phyloP scores from a whole-genome alignment of 2,888 invertebrate species.

The Azorinus chamasolen region DNA sequence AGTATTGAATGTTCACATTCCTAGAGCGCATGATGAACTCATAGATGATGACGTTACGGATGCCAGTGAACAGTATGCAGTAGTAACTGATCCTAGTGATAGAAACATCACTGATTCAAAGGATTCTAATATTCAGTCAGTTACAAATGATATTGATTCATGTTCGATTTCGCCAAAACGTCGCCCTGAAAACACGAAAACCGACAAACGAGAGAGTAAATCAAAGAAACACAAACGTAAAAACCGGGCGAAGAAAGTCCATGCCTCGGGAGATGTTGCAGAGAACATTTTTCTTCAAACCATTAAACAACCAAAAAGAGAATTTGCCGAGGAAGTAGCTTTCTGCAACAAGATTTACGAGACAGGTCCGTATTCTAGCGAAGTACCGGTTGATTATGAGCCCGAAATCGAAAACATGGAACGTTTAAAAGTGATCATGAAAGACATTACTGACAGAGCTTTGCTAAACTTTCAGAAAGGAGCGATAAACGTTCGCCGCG shows the following conservation, averaged over 20 bases:
- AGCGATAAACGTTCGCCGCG: background rate
- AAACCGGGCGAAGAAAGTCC: slow-evolving; percentile 7
- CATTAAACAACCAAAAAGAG: background rate
- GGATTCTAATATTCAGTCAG: too few relatives aligned
- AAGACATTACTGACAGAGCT: too few relatives aligned
- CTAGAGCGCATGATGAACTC: slow-evolving; percentile 16
- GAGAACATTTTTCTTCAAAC: background rate
- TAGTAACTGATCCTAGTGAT: too few relatives aligned
- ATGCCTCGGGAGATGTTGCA: background rate
- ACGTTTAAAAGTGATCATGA: too few relatives aligned
- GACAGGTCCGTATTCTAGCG: slow-evolving; percentile 18
- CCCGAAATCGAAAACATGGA: too few relatives aligned
- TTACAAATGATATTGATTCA: too few relatives aligned
- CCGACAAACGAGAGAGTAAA: background rate
- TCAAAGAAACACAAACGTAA: slow-evolving; percentile 5
- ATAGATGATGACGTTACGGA: background rate
- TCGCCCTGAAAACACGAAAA: too few relatives aligned
- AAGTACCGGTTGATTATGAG: background rate
- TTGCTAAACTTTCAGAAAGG: background rate
- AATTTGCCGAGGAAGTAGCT: slow-evolving; percentile 29
- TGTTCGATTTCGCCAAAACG: too few relatives aligned
- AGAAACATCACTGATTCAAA: too few relatives aligned
- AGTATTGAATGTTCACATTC: slow-evolving; percentile 22
- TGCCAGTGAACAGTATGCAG: too few relatives aligned
- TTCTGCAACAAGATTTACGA: slow-evolving; percentile 40